Conservation (phyloP, 2,888 invertebrate species). For the Ceriagrion tenellum region DNA sequence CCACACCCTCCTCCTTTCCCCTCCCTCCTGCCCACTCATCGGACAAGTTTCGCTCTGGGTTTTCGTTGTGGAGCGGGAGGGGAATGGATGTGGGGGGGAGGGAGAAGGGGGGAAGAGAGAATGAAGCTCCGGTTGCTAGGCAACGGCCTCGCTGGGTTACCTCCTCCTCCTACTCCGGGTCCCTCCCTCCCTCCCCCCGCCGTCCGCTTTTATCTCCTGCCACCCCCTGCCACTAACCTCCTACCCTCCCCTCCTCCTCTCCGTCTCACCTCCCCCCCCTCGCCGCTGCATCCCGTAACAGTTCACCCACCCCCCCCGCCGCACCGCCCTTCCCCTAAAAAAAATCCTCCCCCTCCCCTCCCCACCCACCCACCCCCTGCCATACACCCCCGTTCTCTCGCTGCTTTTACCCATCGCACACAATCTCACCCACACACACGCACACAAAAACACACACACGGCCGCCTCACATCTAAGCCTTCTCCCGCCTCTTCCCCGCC, state of each 20-base stretch:
- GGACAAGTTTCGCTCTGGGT: constrained; percentile 61
- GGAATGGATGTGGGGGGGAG: not conserved
- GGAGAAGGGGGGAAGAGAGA: not conserved
- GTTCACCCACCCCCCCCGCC: not conserved
- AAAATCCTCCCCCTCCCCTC: too few relatives aligned
- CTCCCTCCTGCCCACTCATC: constrained; percentile 34
- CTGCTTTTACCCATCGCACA: constrained; percentile 15
- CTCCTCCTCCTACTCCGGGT: not conserved
- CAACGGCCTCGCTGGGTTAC: constrained; percentile 58
- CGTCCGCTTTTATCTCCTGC: too few relatives aligned
- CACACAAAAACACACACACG: not conserved
- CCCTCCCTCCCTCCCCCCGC: not conserved
- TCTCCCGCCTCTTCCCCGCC: not conserved
- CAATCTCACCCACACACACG: not conserved
- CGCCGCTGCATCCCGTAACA: not conserved
- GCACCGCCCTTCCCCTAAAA: not conserved
- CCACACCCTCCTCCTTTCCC: not conserved
- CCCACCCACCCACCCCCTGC: not conserved
- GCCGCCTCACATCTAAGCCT: not conserved
- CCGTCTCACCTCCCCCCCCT: not conserved
- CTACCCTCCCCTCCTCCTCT: not conserved
- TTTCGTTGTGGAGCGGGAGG: not conserved
- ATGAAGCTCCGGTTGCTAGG: constrained; percentile 64
- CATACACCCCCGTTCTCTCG: not conserved
- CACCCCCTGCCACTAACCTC: not conserved